A percentile compares a stretch with the other conserved stretches of the same genome.
Evolutionary conservation across 2,113 vertebrate genomes (phyloP).

Genomic region (Speoplatyrhinus poulsoni): DNA sequence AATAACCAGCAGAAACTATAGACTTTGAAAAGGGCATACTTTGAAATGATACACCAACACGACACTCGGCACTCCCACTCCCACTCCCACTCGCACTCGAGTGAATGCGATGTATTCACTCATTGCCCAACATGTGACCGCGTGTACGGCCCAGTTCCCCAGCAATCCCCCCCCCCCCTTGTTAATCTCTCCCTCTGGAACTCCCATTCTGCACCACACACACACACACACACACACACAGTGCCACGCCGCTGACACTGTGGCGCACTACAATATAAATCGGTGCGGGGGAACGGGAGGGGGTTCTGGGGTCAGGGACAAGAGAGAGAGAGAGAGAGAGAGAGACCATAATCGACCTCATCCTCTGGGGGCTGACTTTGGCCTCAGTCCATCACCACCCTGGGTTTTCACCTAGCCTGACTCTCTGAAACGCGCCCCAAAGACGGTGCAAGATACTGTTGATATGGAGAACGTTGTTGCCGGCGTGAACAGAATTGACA

Average conservation of each 20-base stretch:
- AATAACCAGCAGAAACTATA: constrained; percentile 15
- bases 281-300: not conserved
- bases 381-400: constrained; percentile 9
- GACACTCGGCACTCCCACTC: too few relatives aligned
- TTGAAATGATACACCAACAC: constrained; percentile 23
- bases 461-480: not conserved
- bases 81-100: too few relatives aligned
- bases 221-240: not conserved
- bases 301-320: not conserved
- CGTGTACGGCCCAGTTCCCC: not conserved
- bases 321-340: too few relatives aligned
- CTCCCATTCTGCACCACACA: not conserved
- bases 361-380: too few relatives aligned
- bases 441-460: not conserved
- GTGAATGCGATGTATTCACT: constrained; percentile 21
- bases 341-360: too few relatives aligned
- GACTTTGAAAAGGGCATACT: constrained; percentile 27
- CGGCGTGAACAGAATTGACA: too few relatives aligned
- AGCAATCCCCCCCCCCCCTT: not conserved
- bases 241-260: too few relatives aligned
- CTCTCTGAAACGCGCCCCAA: not conserved
- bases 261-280: too few relatives aligned
- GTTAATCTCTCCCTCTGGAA: not conserved
- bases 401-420: constrained; percentile 2
- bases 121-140: constrained; percentile 3